These are phyloP conservation scores for Wasmannia auropunctata DNA, from an alignment of 1,140 invertebrate genomes.

Conservation along the genomic window DNA sequence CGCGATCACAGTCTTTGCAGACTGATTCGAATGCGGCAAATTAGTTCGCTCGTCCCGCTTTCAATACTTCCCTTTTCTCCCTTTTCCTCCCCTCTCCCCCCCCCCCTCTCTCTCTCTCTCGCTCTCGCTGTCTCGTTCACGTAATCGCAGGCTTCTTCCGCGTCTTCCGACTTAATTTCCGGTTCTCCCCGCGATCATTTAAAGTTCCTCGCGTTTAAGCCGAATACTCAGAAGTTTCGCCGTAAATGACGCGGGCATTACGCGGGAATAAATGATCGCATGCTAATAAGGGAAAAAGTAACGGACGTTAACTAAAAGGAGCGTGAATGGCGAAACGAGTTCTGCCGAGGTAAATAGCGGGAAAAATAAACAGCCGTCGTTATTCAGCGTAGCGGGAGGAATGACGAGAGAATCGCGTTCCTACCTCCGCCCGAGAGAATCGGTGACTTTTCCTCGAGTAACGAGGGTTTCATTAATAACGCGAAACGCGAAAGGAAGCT, in stretches of 20 bases:
- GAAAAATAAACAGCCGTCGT: slow-evolving; percentile 38
- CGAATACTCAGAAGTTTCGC: slow-evolving; percentile 43
- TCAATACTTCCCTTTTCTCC: slow-evolving; percentile 45
- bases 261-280: slow-evolving; percentile 58
- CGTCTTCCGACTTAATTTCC: slow-evolving; percentile 58
- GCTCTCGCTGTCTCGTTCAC: not conserved
- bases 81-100: not conserved
- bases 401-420: slow-evolving; percentile 13
- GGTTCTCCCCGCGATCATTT: slow-evolving; percentile 49
- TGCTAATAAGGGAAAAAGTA: slow-evolving; percentile 47
- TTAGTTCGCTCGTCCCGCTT: slow-evolving; percentile 70
- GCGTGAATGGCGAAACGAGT: slow-evolving; percentile 29
- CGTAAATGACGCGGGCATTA: slow-evolving; percentile 48
- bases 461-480: slow-evolving; percentile 43
- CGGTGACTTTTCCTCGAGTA: slow-evolving; percentile 10
- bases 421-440: not conserved
- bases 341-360: slow-evolving; percentile 45
- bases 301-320: slow-evolving; percentile 22
- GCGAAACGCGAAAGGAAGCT: slow-evolving; percentile 22
- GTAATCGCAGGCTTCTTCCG: slow-evolving; percentile 48
- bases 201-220: slow-evolving; percentile 52
- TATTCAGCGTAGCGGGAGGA: slow-evolving; percentile 33
- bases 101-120: not conserved
- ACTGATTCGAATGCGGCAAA: slow-evolving; percentile 72
- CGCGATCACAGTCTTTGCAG: slow-evolving; percentile 74